These are phyloP conservation scores for Leucophenga maculata DNA, from an alignment of 2,888 invertebrate genomes.

Conservation along the genomic window DNA sequence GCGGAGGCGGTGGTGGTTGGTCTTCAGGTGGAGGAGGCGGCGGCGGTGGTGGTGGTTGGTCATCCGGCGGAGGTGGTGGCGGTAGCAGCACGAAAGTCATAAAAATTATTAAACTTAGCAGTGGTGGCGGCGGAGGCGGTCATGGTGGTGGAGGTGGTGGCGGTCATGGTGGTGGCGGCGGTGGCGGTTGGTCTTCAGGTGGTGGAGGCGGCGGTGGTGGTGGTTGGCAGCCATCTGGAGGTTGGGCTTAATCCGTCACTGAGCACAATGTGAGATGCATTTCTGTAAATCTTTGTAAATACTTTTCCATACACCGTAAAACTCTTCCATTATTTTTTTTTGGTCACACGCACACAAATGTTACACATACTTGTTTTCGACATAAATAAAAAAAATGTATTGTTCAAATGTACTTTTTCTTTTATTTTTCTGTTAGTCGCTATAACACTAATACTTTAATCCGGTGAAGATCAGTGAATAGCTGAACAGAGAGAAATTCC, in stretches of 20 bases:
- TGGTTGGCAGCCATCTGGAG: conserved; percentile 15
- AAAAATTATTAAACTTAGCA: conserved; percentile 41
- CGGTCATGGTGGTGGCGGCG: conserved; percentile 25
- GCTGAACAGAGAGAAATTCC: no score
- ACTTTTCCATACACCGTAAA: neutral
- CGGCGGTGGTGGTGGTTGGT: conserved; percentile 39
- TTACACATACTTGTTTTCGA: no score
- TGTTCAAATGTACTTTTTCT: no score
- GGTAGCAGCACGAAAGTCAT: conserved; percentile 45
- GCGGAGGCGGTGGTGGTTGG: conserved; percentile 5
- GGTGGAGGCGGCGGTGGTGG: conserved; percentile 12
- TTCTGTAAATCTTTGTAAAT: conserved; percentile 13
- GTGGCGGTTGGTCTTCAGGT: neutral
- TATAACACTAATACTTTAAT: no score
- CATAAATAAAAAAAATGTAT: no score
- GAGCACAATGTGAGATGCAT: neutral
- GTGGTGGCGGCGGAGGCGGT: conserved; percentile 56
- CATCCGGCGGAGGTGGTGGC: conserved; percentile 53
- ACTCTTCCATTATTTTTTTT: no score
- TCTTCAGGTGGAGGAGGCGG: conserved; percentile 5
- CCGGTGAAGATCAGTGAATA: no score
- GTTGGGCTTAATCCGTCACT: neutral
- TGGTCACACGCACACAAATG: no score
- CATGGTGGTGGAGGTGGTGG: conserved; percentile 44
- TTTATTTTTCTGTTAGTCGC: no score